These are phyloP conservation scores for Neodiprion pinetum DNA, from an alignment of 1,140 invertebrate species.

Conservation along the genomic window DNA sequence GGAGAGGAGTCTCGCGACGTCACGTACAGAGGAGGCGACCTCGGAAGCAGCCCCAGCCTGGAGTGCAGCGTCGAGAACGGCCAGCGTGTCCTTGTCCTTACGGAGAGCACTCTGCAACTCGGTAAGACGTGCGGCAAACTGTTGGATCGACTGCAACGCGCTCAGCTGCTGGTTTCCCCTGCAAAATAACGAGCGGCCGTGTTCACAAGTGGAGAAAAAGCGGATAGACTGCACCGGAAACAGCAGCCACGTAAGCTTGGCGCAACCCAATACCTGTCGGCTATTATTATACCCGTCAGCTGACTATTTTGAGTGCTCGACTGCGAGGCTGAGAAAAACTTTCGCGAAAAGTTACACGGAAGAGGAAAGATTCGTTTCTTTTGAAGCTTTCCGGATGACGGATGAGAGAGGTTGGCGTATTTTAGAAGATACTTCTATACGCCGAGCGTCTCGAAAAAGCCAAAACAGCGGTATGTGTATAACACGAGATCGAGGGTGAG, in stretches of 20 bases:
- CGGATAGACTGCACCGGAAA: background rate
- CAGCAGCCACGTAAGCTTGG: background rate
- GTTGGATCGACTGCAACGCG: conserved; percentile 68
- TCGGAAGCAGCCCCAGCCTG: conserved; percentile 68
- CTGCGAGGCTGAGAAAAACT: background rate
- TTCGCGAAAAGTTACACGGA: background rate
- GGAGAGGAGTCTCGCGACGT: conserved; percentile 73
- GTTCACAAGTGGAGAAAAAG: background rate
- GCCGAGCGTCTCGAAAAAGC: no score
- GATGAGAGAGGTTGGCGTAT: no score
- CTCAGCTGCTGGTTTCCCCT: conserved; percentile 61
- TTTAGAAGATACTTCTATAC: no score
- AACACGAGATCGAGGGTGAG: no score
- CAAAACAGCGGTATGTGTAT: no score
- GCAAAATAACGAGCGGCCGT: conserved; percentile 35
- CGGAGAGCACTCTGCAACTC: conserved; percentile 70
- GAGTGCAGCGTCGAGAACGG: conserved; percentile 67
- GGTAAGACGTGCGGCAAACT: conserved; percentile 68
- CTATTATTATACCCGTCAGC: background rate
- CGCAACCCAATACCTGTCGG: background rate
- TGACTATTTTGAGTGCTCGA: background rate
- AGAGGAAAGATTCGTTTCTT: no score
- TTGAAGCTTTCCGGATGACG: no score
- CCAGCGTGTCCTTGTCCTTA: conserved; percentile 70
- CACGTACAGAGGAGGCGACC: conserved; percentile 69